A percentile compares a stretch with the other conserved stretches of the same genome.
phyloP scores from a whole-genome alignment of 2,888 invertebrate genomes.

The Nomada hirtipes region DNA sequence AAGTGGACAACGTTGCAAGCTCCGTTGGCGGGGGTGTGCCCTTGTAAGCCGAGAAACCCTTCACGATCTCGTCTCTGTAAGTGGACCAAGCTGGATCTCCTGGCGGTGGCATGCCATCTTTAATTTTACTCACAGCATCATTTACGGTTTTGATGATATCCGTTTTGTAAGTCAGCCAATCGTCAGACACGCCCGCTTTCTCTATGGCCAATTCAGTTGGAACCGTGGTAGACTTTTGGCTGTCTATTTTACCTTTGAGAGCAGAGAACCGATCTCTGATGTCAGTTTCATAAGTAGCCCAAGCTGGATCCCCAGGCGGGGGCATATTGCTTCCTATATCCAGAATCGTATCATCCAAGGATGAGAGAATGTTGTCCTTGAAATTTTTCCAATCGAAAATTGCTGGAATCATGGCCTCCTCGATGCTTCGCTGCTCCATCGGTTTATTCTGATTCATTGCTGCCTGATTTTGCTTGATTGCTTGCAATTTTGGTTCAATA shows the following conservation, averaged over 20 bases:
- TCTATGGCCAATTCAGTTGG: conserved; percentile 14
- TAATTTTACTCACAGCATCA: conserved; percentile 54
- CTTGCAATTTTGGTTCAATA: conserved; percentile 20
- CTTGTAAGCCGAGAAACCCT: conserved; percentile 44
- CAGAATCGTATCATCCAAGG: conserved; percentile 46
- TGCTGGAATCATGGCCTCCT: conserved; percentile 15
- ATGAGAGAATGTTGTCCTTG: conserved; percentile 48
- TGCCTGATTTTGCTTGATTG: conserved; percentile 2
- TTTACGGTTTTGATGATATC: conserved; percentile 56
- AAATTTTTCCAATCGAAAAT: conserved; percentile 63
- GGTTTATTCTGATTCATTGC: conserved; percentile 23
- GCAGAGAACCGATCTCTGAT: conserved; percentile 47
- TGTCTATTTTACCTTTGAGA: conserved; percentile 28
- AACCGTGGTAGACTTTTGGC: background rate
- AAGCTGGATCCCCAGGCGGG: conserved; percentile 58
- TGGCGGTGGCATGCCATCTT: conserved; percentile 55
- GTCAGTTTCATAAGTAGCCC: conserved; percentile 39
- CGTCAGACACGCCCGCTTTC: background rate
- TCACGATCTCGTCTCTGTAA: conserved; percentile 56
- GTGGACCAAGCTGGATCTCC: conserved; percentile 61
- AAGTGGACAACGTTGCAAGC: background rate
- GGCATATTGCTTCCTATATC: conserved; percentile 53
- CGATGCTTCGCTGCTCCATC: background rate
- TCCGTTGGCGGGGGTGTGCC: background rate
- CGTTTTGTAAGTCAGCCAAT: conserved; percentile 55